Conservation (phyloP, 1,140 invertebrate genomes). For the Pseudomyrmex pallidus region DNA sequence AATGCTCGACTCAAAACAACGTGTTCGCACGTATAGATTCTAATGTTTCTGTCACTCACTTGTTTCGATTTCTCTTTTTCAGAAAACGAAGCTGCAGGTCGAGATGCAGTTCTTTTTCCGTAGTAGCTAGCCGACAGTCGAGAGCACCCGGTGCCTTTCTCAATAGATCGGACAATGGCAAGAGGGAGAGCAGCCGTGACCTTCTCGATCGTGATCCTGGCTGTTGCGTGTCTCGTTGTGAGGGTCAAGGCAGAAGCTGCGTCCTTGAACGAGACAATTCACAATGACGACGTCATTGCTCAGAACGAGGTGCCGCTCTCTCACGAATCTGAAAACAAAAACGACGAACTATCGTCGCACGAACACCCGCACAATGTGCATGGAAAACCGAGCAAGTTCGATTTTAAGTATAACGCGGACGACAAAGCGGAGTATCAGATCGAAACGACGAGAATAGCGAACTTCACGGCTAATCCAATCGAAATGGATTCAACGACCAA, state of each 20-base stretch:
- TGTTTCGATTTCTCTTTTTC: slow-evolving; percentile 30
- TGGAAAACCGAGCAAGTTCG: slow-evolving; percentile 81
- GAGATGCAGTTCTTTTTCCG: slow-evolving; percentile 65
- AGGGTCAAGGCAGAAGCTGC: slow-evolving; percentile 70
- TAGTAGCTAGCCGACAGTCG: slow-evolving; percentile 62
- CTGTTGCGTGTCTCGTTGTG: slow-evolving; percentile 67
- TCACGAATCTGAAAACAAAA: slow-evolving; percentile 12
- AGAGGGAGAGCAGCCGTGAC: slow-evolving; percentile 66
- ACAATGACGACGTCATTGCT: slow-evolving; percentile 11
- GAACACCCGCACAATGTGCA: slow-evolving; percentile 72
- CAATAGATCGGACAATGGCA: slow-evolving; percentile 68
- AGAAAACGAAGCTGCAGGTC: slow-evolving; percentile 44
- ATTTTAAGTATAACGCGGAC: slow-evolving; percentile 76
- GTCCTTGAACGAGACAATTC: slow-evolving; percentile 70
- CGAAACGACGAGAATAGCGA: slow-evolving; percentile 68
- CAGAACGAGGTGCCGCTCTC: slow-evolving; percentile 54
- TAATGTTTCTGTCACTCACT: background rate
- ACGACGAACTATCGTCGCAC: background rate
- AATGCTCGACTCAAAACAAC: background rate
- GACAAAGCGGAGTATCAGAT: slow-evolving; percentile 69
- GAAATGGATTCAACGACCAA: slow-evolving; percentile 1
- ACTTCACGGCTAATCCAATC: slow-evolving; percentile 33
- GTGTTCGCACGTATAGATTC: background rate
- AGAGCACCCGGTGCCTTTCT: slow-evolving; percentile 16
- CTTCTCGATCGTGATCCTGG: slow-evolving; percentile 70